These are phyloP conservation scores for Brachirus orientalis DNA, from an alignment of 2,113 vertebrate genomes.

Conservation along the genomic window DNA sequence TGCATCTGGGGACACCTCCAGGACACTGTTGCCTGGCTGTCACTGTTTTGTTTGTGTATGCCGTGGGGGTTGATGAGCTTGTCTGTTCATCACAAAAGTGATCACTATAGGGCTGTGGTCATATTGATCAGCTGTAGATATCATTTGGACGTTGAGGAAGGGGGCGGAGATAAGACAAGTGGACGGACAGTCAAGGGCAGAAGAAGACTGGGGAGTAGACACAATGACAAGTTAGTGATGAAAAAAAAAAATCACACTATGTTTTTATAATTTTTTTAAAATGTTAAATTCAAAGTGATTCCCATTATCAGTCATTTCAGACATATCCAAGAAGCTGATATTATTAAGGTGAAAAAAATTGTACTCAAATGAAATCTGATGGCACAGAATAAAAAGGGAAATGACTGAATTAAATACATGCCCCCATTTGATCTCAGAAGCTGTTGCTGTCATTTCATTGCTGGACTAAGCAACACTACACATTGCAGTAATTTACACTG, in stretches of 20 bases:
- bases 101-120: too few species aligned
- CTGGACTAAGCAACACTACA: not conserved
- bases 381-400: not conserved
- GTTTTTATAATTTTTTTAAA: too few species aligned
- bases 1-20: slow-evolving; percentile 24
- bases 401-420: slow-evolving; percentile 7
- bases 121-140: not conserved
- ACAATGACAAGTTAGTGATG: slow-evolving; percentile 1
- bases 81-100: slow-evolving; percentile 8
- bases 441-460: slow-evolving; percentile 4
- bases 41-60: slow-evolving; percentile 39
- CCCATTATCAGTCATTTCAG: too few species aligned
- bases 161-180: slow-evolving; percentile 1
- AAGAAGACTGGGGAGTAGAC: not conserved
- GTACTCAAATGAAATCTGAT: slow-evolving; percentile 10
- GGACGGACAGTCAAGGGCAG: not conserved
- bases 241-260: too few species aligned
- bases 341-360: not conserved
- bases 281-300: too few species aligned
- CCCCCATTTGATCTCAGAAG: slow-evolving; percentile 12
- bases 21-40: slow-evolving; percentile 44
- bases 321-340: too few species aligned
- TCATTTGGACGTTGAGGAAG: slow-evolving; percentile 2
- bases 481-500: slow-evolving; percentile 29
- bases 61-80: slow-evolving; percentile 22